These are phyloP conservation scores for Aphelenchoides fujianensis DNA, from an alignment of 1,140 invertebrate species.

Conservation along the genomic window DNA sequence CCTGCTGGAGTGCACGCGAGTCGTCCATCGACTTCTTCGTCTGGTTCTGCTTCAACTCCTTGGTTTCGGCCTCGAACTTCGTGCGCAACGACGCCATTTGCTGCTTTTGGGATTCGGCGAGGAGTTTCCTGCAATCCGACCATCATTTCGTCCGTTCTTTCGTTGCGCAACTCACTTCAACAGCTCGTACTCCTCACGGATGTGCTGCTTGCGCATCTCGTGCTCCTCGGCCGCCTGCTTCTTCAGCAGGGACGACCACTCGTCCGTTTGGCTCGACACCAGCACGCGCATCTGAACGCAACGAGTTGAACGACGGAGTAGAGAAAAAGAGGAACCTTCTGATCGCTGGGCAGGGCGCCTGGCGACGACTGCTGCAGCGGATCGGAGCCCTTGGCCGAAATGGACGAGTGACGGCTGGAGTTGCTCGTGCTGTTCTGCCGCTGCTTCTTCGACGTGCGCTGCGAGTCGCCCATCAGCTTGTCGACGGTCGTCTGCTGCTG, in stretches of 20 bases:
- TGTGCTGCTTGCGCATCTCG: conserved; percentile 53
- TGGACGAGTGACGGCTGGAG: conserved; percentile 42
- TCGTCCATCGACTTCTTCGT: conserved; percentile 94
- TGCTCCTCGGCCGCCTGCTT: conserved; percentile 71
- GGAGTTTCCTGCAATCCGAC: conserved; percentile 79
- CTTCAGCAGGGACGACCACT: conserved; percentile 87
- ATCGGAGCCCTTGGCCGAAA: conserved; percentile 39
- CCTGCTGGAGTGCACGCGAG: conserved; percentile 63
- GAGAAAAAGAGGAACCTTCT: too few species aligned
- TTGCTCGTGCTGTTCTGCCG: conserved; percentile 18
- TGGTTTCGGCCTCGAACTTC: conserved; percentile 88
- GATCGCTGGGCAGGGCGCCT: conserved; percentile 16
- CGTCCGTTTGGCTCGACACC: conserved; percentile 81
- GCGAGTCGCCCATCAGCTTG: conserved; percentile 72
- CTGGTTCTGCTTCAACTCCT: conserved; percentile 90
- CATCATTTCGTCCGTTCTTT: background rate
- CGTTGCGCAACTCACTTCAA: conserved; percentile 75
- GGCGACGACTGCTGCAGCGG: conserved; percentile 17
- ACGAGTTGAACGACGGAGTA: too few species aligned
- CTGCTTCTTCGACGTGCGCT: conserved; percentile 52
- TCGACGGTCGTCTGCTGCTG: conserved; percentile 89
- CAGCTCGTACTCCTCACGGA: conserved; percentile 80
- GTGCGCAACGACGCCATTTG: conserved; percentile 84
- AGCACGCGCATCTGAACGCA: conserved; percentile 64
- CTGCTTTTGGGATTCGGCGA: conserved; percentile 76